Evolutionary conservation across 2,113 vertebrate species (phyloP), one percentile per base, ranked within the genome.

Genomic region (Sorex fumeus): DNA sequence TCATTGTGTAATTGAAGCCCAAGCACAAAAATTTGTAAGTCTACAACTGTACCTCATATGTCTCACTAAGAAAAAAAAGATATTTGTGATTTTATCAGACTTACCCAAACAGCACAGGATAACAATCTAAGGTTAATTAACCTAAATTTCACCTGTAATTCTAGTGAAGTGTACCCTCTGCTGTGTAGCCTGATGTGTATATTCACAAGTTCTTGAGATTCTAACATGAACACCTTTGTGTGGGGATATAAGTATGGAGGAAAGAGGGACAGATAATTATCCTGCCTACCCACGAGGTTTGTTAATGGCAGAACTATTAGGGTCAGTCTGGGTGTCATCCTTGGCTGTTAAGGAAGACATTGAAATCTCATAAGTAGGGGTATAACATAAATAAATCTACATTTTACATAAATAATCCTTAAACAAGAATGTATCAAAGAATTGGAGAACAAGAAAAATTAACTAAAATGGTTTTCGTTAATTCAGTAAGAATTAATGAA

Each of bases 341-440:
- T 43, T 47, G 11, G 0, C 50, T 77, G 53, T 45, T 2, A 84
- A 21, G 62, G 36, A 19, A 87, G 64, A 3, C 32, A 57, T 0
- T 80, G 16, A 40, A 18, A 3, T 57, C 23, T 94, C 80, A 84
- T 62, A 83, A 60, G 69, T 74, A 43, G 13, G 40, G 4, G 12
- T 69, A 21, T 64, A 60, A 69, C 12, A n/a, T 16, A 71, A 84
- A 66, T 75, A 88, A 62, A 66, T 67, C n/a, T 88, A 10, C 45
- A 78, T 82, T 90, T 90, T 74, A 69, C 50, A 92, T 78, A 91
- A 92, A 71, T 36, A 86, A 88, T 40, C 16, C 47, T 78, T 84
- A 87, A 77, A 34, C 75, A 66, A 57, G 64, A 85, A 70, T 60
- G 27, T 34, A 79, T 27, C 18, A 40, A 81, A 34, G 30, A 86